A percentile compares a stretch with the other conserved stretches of the same genome.
phyloP scores from a whole-genome alignment of 2,113 vertebrate species.

The Azemiops feae region DNA sequence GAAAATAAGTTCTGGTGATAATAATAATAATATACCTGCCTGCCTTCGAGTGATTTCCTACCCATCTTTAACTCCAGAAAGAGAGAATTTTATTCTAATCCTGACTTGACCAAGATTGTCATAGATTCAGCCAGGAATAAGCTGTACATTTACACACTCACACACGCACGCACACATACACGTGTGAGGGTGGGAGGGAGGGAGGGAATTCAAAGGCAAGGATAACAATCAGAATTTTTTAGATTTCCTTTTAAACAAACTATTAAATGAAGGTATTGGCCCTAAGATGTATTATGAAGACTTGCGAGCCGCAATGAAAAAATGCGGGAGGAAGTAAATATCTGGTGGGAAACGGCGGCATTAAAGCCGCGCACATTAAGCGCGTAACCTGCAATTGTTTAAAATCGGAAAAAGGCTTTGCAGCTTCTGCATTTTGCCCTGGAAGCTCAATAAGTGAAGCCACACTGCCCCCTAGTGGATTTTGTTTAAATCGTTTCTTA shows the following conservation, averaged over 20 bases:
- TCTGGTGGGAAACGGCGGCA: not conserved
- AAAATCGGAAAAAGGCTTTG: rapidly evolving
- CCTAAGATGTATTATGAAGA: not conserved
- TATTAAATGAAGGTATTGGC: not conserved
- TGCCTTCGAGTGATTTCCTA: too few species aligned
- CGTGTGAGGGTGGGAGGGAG: too few species aligned
- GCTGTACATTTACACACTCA: too few species aligned
- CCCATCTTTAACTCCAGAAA: too few species aligned
- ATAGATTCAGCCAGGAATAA: not conserved
- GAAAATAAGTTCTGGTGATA: too few species aligned
- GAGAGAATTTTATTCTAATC: not conserved
- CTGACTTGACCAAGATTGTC: not conserved
- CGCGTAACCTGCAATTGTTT: not conserved
- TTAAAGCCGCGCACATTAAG: not conserved
- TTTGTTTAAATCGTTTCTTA: not conserved
- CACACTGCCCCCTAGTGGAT: not conserved
- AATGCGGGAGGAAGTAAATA: not conserved
- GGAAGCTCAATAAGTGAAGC: not conserved
- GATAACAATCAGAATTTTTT: not conserved
- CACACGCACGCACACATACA: too few species aligned
- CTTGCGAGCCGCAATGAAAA: not conserved
- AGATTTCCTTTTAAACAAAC: not conserved
- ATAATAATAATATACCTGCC: too few species aligned
- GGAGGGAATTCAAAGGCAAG: not conserved
- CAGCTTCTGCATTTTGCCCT: not conserved